Evolutionary conservation across 2,113 vertebrate species (phyloP).

Genomic region (Dasyurus viverrinus): DNA sequence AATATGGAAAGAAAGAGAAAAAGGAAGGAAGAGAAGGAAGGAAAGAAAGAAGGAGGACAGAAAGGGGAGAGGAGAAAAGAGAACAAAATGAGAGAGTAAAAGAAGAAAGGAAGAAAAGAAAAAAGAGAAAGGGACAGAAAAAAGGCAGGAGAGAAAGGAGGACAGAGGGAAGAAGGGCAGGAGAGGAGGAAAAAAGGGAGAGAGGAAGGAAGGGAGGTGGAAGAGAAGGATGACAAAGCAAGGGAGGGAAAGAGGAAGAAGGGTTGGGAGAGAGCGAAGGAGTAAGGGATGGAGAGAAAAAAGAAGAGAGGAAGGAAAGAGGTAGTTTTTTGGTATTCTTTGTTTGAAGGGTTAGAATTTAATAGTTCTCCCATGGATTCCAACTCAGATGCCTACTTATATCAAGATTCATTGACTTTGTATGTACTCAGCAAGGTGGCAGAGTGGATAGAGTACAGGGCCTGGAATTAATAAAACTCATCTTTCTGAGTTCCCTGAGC

Average conservation of each 20-base stretch:
- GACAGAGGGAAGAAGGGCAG: neutral
- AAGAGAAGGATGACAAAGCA: fast-evolving
- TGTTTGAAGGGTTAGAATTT: neutral
- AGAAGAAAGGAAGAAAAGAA: neutral
- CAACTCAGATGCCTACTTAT: neutral
- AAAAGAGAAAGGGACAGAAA: neutral
- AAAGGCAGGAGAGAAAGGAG: neutral
- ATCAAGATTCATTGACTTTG: neutral
- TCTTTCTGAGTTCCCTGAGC: neutral
- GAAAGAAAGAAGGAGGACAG: no score
- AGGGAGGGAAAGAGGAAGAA: fast-evolving
- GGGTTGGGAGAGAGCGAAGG: no score
- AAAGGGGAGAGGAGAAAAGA: no score
- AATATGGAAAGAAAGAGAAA: neutral
- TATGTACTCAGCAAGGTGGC: neutral
- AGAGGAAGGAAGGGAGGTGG: fast-evolving
- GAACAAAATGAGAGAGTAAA: neutral
- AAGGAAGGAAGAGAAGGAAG: neutral
- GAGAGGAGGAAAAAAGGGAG: neutral
- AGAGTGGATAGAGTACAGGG: neutral
- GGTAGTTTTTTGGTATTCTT: neutral
- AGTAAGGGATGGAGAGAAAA: no score
- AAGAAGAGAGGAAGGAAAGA: neutral
- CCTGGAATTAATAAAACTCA: neutral
- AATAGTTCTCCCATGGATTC: neutral